phyloP scores from a whole-genome alignment of 2,888 invertebrate genomes.

The Ditula angustiorana region DNA sequence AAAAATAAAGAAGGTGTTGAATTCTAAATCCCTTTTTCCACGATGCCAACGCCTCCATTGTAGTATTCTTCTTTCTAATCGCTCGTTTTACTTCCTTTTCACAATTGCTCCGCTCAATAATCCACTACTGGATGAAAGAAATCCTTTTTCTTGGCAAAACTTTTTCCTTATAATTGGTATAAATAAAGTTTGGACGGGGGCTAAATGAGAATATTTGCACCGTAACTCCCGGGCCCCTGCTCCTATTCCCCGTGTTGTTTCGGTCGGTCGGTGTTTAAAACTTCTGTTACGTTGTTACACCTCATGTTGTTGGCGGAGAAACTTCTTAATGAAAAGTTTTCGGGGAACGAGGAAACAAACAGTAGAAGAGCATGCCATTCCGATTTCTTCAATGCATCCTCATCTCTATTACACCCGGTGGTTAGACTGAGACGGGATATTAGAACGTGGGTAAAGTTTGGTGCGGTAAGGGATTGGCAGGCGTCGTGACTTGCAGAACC shows the following conservation, averaged over 20 bases:
- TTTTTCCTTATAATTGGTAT: slow-evolving; percentile 35
- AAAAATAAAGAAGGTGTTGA: background rate
- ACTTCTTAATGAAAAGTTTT: slow-evolving; percentile 40
- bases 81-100: slow-evolving; percentile 1
- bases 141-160: slow-evolving; percentile 15
- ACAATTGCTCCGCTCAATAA: slow-evolving; percentile 10
- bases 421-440: slow-evolving; percentile 8
- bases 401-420: slow-evolving; percentile 7
- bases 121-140: slow-evolving; percentile 6
- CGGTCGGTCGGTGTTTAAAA: slow-evolving; percentile 34
- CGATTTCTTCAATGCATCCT: slow-evolving; percentile 17
- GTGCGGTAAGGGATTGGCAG: background rate
- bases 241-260: slow-evolving; percentile 20
- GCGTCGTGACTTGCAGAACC: slow-evolving; percentile 31
- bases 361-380: slow-evolving; percentile 13
- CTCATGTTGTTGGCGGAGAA: slow-evolving; percentile 34
- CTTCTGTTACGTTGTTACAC: slow-evolving; percentile 37
- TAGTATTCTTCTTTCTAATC: slow-evolving; percentile 19
- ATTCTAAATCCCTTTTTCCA: background rate
- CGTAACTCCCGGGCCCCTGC: slow-evolving; percentile 22
- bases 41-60: slow-evolving; percentile 20
- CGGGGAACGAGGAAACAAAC: slow-evolving; percentile 28
- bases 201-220: slow-evolving; percentile 31
- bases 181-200: slow-evolving; percentile 20
- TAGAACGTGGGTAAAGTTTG: background rate